These are phyloP conservation scores for Turdus rufiventris DNA, from an alignment of 2,113 vertebrate species.

Conservation along the genomic window DNA sequence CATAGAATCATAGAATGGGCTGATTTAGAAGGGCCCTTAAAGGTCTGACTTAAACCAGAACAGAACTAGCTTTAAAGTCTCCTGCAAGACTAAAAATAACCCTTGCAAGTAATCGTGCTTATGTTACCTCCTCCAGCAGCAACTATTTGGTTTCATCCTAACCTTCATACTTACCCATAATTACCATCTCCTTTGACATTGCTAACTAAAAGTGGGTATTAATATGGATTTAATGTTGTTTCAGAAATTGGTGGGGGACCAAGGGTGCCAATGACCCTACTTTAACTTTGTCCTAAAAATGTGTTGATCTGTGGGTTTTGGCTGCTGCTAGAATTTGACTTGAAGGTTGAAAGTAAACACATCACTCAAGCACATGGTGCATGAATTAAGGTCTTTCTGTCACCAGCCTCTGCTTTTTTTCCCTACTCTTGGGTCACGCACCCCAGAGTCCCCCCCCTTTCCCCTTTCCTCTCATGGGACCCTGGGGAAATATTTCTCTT, in stretches of 20 bases:
- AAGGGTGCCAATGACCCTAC: neutral
- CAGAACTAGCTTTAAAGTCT: neutral
- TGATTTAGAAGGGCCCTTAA: neutral
- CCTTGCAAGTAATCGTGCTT: neutral
- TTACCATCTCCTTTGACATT: slow-evolving; percentile 46
- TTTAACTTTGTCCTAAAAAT: slow-evolving; percentile 37
- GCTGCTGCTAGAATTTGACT: slow-evolving; percentile 58
- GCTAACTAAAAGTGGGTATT: neutral
- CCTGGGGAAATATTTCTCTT: slow-evolving; percentile 70
- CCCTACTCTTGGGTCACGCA: slow-evolving; percentile 45
- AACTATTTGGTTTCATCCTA: slow-evolving; percentile 20
- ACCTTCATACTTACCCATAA: slow-evolving; percentile 18
- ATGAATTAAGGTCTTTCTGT: slow-evolving; percentile 73
- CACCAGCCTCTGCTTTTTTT: slow-evolving; percentile 32
- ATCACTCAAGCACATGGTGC: slow-evolving; percentile 58
- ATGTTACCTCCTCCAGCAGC: slow-evolving; percentile 17
- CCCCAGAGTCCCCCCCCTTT: slow-evolving; percentile 4
- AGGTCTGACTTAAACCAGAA: neutral
- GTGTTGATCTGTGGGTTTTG: slow-evolving; percentile 46
- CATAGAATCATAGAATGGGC: neutral
- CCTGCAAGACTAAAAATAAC: neutral
- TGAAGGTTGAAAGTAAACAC: slow-evolving; percentile 71
- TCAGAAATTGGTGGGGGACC: neutral
- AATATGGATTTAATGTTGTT: slow-evolving; percentile 15
- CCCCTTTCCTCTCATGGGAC: slow-evolving; percentile 68